Conservation (phyloP, 2,888 invertebrate species). For the Caenorhabditis sp. region DNA sequence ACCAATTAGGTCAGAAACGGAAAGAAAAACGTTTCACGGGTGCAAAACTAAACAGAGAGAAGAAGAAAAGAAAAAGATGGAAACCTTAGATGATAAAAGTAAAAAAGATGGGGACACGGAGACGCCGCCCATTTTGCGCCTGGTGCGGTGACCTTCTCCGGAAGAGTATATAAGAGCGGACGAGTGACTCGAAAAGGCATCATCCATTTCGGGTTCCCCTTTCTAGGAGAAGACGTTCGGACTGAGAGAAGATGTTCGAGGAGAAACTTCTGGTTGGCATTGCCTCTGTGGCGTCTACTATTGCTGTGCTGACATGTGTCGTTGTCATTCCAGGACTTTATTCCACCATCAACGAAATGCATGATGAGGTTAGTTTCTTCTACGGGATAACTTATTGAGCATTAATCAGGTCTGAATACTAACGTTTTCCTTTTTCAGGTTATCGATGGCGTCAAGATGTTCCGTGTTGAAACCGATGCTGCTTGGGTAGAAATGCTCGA, state of each 20-base stretch:
- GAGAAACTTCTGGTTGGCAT: constrained; percentile 76
- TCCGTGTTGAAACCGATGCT: constrained; percentile 76
- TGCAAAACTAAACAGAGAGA: constrained; percentile 37
- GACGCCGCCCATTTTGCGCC: constrained; percentile 61
- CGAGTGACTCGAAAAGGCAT: not conserved
- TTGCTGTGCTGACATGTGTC: constrained; percentile 75
- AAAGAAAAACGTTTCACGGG: constrained; percentile 59
- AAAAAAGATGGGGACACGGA: constrained; percentile 43
- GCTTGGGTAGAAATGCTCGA: constrained; percentile 78
- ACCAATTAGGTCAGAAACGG: constrained; percentile 63
- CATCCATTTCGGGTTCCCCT: constrained; percentile 31
- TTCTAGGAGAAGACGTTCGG: constrained; percentile 33
- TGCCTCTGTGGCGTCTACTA: constrained; percentile 72
- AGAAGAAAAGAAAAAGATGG: constrained; percentile 20
- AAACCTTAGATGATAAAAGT: constrained; percentile 54
- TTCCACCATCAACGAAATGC: constrained; percentile 79
- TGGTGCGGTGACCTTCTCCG: constrained; percentile 63
- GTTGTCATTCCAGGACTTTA: constrained; percentile 81
- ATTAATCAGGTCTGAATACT: not conserved
- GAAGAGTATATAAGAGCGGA: constrained; percentile 52
- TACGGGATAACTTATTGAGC: not conserved
- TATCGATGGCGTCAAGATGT: constrained; percentile 73
- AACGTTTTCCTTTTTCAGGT: constrained; percentile 52
- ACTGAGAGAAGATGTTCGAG: constrained; percentile 70
- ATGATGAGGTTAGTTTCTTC: constrained; percentile 64